These are phyloP conservation scores for Drosophila bunnanda DNA, from an alignment of 2,888 invertebrate species.

Conservation along the genomic window DNA sequence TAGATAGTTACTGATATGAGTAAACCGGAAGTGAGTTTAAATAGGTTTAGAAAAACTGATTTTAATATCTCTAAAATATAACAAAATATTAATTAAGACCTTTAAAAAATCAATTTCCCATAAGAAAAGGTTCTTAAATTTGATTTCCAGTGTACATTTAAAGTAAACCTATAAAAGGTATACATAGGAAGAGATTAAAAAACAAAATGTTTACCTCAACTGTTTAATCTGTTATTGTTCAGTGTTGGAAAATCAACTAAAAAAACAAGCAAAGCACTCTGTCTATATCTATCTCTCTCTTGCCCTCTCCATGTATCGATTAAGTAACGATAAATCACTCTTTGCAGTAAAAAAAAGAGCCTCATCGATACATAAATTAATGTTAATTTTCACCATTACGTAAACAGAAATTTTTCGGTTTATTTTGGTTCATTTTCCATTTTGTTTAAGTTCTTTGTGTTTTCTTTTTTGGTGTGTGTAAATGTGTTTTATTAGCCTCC, in stretches of 20 bases:
- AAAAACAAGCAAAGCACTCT: conserved; percentile 3
- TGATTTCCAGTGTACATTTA: not conserved
- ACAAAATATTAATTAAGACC: no score
- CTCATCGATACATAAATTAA: conserved; percentile 40
- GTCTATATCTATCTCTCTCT: not conserved
- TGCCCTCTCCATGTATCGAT: conserved; percentile 14
- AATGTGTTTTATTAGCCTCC: conserved; percentile 41
- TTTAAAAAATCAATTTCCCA: no score
- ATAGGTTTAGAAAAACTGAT: not conserved
- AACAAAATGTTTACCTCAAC: conserved; percentile 3
- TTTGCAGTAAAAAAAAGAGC: conserved; percentile 10
- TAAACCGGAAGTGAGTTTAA: not conserved
- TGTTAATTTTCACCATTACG: conserved; percentile 44
- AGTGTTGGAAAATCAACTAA: conserved; percentile 11
- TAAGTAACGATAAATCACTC: conserved; percentile 37
- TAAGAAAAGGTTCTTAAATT: not conserved
- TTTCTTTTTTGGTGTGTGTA: conserved; percentile 24
- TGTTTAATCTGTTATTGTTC: conserved; percentile 13
- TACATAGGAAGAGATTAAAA: not conserved
- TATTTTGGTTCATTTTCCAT: conserved; percentile 42
- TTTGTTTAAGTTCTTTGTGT: conserved; percentile 26
- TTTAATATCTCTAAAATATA: no score
- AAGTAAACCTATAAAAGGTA: not conserved
- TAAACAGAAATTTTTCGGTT: conserved; percentile 42
- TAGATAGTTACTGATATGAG: conserved; percentile 4